Base-by-base conservation (phyloP, 1,140 invertebrate genomes). In the Hyphantria cunea region DNA sequence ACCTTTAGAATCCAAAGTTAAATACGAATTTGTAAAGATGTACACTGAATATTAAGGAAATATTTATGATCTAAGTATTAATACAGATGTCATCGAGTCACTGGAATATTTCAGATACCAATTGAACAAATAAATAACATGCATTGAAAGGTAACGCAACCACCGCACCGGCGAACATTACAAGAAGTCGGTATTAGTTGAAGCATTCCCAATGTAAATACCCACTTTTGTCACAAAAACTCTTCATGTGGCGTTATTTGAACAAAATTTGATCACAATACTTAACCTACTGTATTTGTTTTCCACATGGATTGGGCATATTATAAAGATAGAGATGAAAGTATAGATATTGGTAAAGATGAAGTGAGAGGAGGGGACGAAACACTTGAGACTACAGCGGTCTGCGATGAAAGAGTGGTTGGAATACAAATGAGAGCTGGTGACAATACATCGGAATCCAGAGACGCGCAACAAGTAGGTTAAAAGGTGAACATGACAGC, bases 361-460 rank as follows among this genome's bases (percentile, higher is more conserved):
- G 61, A 65, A 81, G 72, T 82, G 71, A 72, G 82, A 86, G 59
- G 54, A 64, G 58, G 55, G 50, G 52, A 68, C 70, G 72, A 76
- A 86, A 87, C 82, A 87, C 81, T 86, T 89, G 86, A 75, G 71
- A 77, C 77, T 63, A 85, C 78, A 89, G 80, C 84, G 77, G 77
- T 65, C 52, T 65, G 67, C 82, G 85, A 84, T 86, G 80, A 84
- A 80, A 83, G 70, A 68, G 51, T 64, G 75, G 72, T 63, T 65
- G 54, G 86, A 86, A 89, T 89, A 89, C 81, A 73, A 87, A 87
- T 86, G 80, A 86, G 70, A 50, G 59, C 31, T 71, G 66, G 72
- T 69, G 78, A 86, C 84, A 89, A 86, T 85, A 76, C 71, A 69
- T 66, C 70, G 82, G 84, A 80, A 83, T 84, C 82, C 77, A 82